phyloP scores from a whole-genome alignment of 1,140 invertebrate species.

The Ceratitis capitata region DNA sequence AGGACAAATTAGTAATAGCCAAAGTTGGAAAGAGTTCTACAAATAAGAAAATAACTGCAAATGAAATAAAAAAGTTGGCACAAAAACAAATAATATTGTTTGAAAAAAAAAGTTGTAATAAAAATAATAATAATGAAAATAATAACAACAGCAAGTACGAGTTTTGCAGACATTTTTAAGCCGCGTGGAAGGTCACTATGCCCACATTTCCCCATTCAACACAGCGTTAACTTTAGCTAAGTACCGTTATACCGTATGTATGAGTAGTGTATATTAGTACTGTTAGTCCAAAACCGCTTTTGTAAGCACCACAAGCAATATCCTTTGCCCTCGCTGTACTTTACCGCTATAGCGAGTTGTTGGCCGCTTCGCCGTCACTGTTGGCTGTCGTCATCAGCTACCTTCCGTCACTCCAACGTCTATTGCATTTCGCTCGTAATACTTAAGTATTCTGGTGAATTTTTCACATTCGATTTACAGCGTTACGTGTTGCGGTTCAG shows the following conservation, averaged over 20 bases:
- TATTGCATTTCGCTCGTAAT: conserved; percentile 18
- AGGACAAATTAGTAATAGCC: not conserved
- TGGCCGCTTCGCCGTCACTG: not conserved
- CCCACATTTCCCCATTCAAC: not conserved
- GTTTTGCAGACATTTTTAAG: conserved; percentile 35
- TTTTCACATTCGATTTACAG: conserved; percentile 37
- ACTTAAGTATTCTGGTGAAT: conserved; percentile 26
- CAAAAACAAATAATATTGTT: not conserved
- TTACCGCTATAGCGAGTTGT: not conserved
- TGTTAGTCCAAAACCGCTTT: not conserved
- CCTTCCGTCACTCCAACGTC: too few relatives aligned
- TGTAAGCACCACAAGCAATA: not conserved
- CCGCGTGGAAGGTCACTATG: not conserved
- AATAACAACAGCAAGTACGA: conserved; percentile 16
- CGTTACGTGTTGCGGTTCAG: conserved; percentile 28
- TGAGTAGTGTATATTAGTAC: not conserved
- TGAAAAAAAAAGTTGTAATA: not conserved
- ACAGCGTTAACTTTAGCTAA: not conserved
- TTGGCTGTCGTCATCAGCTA: not conserved
- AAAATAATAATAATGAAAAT: not conserved
- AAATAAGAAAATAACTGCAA: conserved; percentile 12
- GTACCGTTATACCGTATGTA: not conserved
- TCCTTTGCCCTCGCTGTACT: not conserved
- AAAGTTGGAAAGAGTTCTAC: not conserved
- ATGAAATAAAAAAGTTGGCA: not conserved